These are phyloP conservation scores for Drosophila dunni DNA, from an alignment of 1,140 invertebrate genomes.

Conservation along the genomic window DNA sequence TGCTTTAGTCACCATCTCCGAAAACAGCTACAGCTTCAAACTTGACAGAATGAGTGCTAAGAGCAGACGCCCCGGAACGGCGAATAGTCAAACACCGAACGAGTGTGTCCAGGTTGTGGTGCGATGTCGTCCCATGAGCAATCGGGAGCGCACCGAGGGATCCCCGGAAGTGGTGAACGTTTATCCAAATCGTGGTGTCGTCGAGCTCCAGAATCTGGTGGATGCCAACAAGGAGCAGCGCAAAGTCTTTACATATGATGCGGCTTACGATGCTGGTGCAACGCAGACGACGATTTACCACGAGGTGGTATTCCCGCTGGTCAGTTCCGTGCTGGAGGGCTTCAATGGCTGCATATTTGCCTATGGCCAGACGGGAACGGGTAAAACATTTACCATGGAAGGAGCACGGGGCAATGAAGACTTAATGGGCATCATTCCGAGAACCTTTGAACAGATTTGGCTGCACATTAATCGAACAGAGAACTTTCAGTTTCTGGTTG, in stretches of 20 bases:
- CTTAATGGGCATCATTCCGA: conserved; percentile 94
- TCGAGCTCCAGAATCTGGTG: conserved; percentile 88
- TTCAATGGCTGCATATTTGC: conserved; percentile 99
- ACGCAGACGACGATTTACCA: conserved; percentile 97
- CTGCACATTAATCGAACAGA: conserved; percentile 93
- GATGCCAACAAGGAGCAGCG: conserved; percentile 85
- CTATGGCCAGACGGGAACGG: conserved; percentile 97
- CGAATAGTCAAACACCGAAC: conserved; percentile 62
- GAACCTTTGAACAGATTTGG: conserved; percentile 98
- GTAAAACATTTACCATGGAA: conserved; percentile 98
- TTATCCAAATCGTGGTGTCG: conserved; percentile 87
- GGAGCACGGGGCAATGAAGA: conserved; percentile 88
- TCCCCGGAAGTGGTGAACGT: conserved; percentile 90
- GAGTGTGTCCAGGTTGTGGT: conserved; percentile 91
- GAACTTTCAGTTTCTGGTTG: conserved; percentile 95
- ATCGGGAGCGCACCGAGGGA: conserved; percentile 91
- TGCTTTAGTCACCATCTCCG: conserved; percentile 65
- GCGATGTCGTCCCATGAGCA: conserved; percentile 94
- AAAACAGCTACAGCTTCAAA: conserved; percentile 18
- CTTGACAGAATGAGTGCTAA: conserved; percentile 65
- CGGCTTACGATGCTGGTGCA: conserved; percentile 94
- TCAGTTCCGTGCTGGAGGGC: conserved; percentile 97
- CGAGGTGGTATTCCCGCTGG: conserved; percentile 94
- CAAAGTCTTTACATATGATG: conserved; percentile 96
- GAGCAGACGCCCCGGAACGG: conserved; percentile 69